phyloP scores from a whole-genome alignment of 1,140 invertebrate species.

The Proales similis region DNA sequence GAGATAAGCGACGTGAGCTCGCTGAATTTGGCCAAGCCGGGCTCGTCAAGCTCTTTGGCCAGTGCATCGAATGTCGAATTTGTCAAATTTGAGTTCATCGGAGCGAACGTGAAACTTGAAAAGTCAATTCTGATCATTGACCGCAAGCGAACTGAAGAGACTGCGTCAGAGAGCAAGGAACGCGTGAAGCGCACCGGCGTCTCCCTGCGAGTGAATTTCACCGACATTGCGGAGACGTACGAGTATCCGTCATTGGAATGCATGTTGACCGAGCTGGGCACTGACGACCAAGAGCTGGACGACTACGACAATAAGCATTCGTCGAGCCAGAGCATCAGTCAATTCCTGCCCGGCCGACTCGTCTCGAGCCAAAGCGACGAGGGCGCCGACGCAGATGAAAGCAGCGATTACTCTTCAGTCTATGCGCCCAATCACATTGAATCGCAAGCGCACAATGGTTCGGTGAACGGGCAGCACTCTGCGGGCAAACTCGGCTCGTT shows the following conservation, averaged over 20 bases:
- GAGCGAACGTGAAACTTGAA: constrained; percentile 34
- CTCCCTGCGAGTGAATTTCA: constrained; percentile 25
- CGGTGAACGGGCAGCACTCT: too few relatives aligned
- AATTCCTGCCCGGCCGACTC: constrained; percentile 30
- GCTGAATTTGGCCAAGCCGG: not conserved
- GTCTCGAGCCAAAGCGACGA: not conserved
- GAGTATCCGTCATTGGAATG: constrained; percentile 36
- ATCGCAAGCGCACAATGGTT: constrained; percentile 9
- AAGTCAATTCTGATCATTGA: constrained; percentile 35
- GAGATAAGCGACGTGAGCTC: constrained; percentile 22
- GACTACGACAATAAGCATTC: not conserved
- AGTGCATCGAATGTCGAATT: constrained; percentile 19
- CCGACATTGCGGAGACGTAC: constrained; percentile 12
- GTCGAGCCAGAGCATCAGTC: constrained; percentile 16
- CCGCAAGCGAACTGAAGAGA: not conserved
- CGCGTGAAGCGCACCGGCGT: not conserved
- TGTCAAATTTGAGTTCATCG: constrained; percentile 36
- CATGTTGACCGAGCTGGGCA: constrained; percentile 22
- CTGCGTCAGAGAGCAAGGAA: not conserved
- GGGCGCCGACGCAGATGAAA: constrained; percentile 17
- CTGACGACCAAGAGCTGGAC: constrained; percentile 13
- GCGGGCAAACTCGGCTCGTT: constrained; percentile 28
- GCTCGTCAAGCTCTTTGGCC: constrained; percentile 21
- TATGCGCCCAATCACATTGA: constrained; percentile 3
- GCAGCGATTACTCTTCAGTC: not conserved